Evolutionary conservation across 2,113 vertebrate genomes (phyloP).

Genomic region (Corythoichthys haematopterus): DNA sequence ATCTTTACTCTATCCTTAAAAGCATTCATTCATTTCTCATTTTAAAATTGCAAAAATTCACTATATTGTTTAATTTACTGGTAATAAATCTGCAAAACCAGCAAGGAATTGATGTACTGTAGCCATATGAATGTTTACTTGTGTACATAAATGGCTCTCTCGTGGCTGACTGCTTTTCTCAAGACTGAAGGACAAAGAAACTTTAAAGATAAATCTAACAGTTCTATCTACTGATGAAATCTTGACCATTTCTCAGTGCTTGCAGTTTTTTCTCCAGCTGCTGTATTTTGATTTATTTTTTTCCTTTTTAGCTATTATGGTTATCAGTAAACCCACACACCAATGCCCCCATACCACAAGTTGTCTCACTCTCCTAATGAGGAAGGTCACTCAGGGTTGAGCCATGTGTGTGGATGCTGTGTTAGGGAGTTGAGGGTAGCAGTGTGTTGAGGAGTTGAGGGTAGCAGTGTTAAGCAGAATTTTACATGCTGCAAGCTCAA

Average conservation of each 20-base stretch:
- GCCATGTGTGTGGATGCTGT: conserved; percentile 23
- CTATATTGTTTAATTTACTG: background rate
- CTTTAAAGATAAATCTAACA: conserved; percentile 31
- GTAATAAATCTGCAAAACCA: background rate
- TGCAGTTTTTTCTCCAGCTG: conserved; percentile 14
- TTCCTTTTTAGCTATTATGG: conserved; percentile 10
- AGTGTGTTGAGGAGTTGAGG: conserved; percentile 31
- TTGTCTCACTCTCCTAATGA: conserved; percentile 54
- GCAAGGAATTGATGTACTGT: conserved; percentile 1
- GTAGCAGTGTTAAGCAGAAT: conserved; percentile 4
- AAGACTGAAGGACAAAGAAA: background rate
- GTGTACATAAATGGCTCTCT: background rate
- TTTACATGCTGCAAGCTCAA: background rate
- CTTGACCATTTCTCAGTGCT: conserved; percentile 9
- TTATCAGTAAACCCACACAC: conserved; percentile 30
- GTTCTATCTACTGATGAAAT: conserved; percentile 21
- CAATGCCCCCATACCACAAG: conserved; percentile 15
- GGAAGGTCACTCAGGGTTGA: conserved; percentile 47
- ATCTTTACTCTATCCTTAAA: background rate
- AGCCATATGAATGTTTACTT: conserved; percentile 3
- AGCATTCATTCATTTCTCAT: background rate
- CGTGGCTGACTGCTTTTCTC: conserved; percentile 2
- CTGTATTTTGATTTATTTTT: background rate
- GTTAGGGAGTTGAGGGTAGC: too few species aligned
- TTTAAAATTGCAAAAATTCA: background rate